Base-by-base conservation (phyloP, 2,888 invertebrate species). In the Oscheius myriophilus region DNA sequence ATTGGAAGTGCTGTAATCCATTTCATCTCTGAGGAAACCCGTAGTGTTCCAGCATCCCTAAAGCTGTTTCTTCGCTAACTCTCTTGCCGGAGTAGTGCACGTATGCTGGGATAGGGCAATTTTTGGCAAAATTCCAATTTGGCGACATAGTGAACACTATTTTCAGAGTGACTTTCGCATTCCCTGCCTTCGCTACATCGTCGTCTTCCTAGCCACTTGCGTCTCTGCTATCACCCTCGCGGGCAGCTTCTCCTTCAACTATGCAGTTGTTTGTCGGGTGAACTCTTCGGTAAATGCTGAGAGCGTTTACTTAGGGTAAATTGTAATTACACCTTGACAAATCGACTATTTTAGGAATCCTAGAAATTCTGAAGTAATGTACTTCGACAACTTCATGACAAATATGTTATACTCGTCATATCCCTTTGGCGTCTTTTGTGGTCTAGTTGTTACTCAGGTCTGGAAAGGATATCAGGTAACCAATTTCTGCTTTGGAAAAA, bases 241-340 rank as follows among this genome's bases (percentile, higher is more conserved):
- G 16, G 51, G 63, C 21, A 53, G 53, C 33, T 63, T 53, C 41
- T 23, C 63, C 16, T 63, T 63, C 43, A 63, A 63, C 21, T 63
- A 39, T 42, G 63, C 63, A 14, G 63, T 63, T 21, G 63, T 63
- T n/a, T 63, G 63, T 63, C 39, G 33, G 41, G 43, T 63, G 3
- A 63, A 63, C 42, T 25, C 52, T 4, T 43, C 63, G 23, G 33
- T 52, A 7, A 51, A 63, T 39, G 45, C 52, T 16, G 53, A 63
- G 49, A 49, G 39, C 26, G 61, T 46, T 18, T 61, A 61, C 49
- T 18, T 26, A 18, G 14, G 49, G 61, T 61, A 23, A 61, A 49
- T 18, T 25, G 25, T 12, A 18, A 9, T 1, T 18, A 18, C 9
- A 49, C 49, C 18, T 46, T 3, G 18, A 7, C 16, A 18, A 11